Evolutionary conservation across 2,797 vertebrate genomes (phyloP), one percentile per base, ranked within the genome.

Genomic region (Rachycentron canadum): DNA sequence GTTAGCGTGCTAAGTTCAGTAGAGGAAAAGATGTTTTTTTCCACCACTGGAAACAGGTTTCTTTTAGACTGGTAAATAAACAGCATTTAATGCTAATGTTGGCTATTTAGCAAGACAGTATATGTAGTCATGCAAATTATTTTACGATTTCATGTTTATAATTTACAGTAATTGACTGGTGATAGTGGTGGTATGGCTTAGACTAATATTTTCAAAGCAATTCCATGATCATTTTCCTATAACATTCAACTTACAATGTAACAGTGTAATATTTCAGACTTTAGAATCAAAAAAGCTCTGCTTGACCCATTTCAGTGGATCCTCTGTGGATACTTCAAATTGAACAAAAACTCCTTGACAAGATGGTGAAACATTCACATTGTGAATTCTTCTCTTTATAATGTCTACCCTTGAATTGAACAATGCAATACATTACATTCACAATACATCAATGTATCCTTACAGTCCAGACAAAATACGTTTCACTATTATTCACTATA

Each of bases 221-320:
- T 28, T 61, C 16, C 7, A 66, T 30, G 34, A 34, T 63, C 30
- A 36, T 30, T 21, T 0, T 65, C 26, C 17, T 55, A 23, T 11
- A 26, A 59, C 25, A 47, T 47, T 30, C 19, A 49, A 11, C 34
- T 26, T 26, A 14, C 32, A 32, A 32, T 32, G 38, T 65, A 41
- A 34, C 40, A 23, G 28, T 30, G 36, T 53, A 40, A 49, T 30
- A 47, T 50, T 28, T 76, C 14, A 47, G 26, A 34, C 12, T 38
- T 45, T 4, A 36, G 5, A 49, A 62, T 47, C 26, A 26, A 26
- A 69, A 69, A 60, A 28, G n/a, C 26, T 50, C 23, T 14, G n/a
- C 5, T 3, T 68, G 53, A 78, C n/a, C 79, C 9, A 64, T 53
- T 81, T 71, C 56, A 43, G 17, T 58, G 13, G 5, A 16, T 69